Conservation (phyloP, 2,888 invertebrate species). For the Zhuqinia jingwanae region DNA sequence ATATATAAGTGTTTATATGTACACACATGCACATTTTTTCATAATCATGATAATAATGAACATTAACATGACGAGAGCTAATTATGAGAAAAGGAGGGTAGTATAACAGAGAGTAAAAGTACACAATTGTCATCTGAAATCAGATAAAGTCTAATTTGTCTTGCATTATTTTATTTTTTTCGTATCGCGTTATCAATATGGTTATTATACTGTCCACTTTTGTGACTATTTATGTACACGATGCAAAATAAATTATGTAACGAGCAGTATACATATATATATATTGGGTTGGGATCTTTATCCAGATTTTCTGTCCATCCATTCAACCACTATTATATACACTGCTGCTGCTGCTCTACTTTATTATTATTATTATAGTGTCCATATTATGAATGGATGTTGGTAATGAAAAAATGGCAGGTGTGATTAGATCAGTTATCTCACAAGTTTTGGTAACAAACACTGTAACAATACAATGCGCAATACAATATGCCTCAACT, state of each 20-base stretch:
- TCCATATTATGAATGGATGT: no score
- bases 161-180: conserved; percentile 10
- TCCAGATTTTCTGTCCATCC: conserved; percentile 28
- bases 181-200: no score
- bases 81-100: conserved; percentile 49
- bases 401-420: conserved; percentile 3
- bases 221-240: neutral
- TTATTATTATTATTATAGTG: neutral
- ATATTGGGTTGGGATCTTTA: conserved; percentile 22
- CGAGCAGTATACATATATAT: no score
- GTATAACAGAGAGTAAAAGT: neutral
- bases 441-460: conserved; percentile 12
- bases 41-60: conserved; percentile 4
- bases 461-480: neutral
- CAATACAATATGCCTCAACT: conserved; percentile 32
- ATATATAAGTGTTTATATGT: no score
- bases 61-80: conserved; percentile 33
- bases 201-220: neutral
- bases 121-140: conserved; percentile 53
- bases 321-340: neutral
- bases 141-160: conserved; percentile 61
- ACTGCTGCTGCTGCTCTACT: neutral
- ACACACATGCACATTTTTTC: neutral
- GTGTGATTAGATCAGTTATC: conserved; percentile 18
- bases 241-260: neutral